Evolutionary conservation across 2,797 vertebrate species (phyloP), one percentile per base, ranked within the genome.

Genomic region (Heterohyrax brucei): DNA sequence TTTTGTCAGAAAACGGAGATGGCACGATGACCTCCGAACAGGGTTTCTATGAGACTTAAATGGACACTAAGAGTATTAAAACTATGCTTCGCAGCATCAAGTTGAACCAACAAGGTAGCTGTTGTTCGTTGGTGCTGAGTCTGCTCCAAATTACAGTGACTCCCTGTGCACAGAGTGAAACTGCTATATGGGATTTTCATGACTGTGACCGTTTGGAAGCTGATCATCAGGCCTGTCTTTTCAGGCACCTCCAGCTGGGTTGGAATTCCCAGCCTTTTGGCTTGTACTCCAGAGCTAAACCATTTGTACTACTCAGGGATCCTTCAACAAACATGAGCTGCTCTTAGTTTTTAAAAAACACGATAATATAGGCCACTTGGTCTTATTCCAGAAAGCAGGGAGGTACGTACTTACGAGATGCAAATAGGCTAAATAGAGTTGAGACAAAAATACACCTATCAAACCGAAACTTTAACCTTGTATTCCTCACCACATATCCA

Each of bases 51-150:
- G 7, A 87, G 30, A 9, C 77, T 70, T 46, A 83, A 93, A 91
- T 39, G 39, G 53, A 78, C 46, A 30, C 70, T 92, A n/a, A 72
- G 16, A 70, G 56, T 61, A 16, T 86, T 86, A 53, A 81, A 94
- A 89, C 24, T 22, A 44, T 24, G 24, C 1, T 33, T 91, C 56
- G 66, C 14, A 61, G 1, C 22, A 39, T 83, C 76, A 91, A 64
- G 48, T 66, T 93, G 72, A 64, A 66, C 3, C 2, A 81, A 76
- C 22, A 3, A 77, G 30, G 24, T 39, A 5, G 10, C 18, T 39
- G 16, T 72, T 39, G n/a, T 70, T 72, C 8, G 68, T 64, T 26
- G 26, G 2, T 26, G 26, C 10, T 8, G 18, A 64, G 9, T 64
- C 7, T 9, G 26, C 18, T 33, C 4, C 5, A 14, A 72, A n/a